phyloP scores from a whole-genome alignment of 2,113 vertebrate species.

The Delphinus delphis region DNA sequence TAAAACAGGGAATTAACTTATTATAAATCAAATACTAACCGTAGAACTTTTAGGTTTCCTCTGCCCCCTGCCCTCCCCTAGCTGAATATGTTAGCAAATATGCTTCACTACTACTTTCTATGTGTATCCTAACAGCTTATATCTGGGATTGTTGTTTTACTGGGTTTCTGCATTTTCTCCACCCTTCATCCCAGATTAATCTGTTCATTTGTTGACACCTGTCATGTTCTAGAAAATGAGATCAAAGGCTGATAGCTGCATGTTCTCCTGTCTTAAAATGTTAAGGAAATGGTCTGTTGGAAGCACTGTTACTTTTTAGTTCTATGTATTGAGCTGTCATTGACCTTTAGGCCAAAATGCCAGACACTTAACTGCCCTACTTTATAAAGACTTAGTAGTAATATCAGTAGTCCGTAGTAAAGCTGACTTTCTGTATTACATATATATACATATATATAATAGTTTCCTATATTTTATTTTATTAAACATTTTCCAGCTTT shows the following conservation, averaged over 20 bases:
- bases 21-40: neutral
- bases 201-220: neutral
- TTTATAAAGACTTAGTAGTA: neutral
- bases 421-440: neutral
- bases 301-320: neutral
- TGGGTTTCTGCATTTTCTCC: neutral
- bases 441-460: too few species aligned
- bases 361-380: neutral
- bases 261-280: neutral
- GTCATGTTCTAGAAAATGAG: neutral
- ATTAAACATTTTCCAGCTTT: too few species aligned
- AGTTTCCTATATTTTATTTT: too few species aligned
- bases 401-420: neutral
- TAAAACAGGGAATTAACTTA: neutral
- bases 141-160: neutral
- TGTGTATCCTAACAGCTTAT: neutral
- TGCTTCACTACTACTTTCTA: neutral
- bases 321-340: neutral
- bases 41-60: neutral
- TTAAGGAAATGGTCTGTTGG: neutral
- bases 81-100: neutral
- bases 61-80: neutral
- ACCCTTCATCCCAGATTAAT: neutral
- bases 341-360: neutral
- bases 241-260: neutral